Conservation (phyloP, 2,888 invertebrate genomes). For the Drosophila paranaensis region DNA sequence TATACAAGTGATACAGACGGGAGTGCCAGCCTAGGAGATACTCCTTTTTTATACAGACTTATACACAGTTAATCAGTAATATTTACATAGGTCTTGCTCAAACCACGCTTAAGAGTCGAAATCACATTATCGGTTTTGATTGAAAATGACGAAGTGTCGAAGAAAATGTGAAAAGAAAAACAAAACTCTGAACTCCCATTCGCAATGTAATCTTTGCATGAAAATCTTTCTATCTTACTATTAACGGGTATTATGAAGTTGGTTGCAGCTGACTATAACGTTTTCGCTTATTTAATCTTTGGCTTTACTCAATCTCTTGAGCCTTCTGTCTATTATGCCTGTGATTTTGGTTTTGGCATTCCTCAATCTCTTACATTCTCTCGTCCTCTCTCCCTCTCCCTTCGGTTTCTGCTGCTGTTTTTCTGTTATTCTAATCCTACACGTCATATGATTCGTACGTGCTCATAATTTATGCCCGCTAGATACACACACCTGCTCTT, state of each 20-base stretch:
- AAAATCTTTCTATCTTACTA: neutral
- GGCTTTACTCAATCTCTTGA: neutral
- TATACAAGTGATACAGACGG: no score
- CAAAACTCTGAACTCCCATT: neutral
- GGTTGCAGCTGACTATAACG: neutral
- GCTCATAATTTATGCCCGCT: conserved; percentile 67
- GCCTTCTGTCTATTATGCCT: neutral
- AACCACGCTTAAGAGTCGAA: no score
- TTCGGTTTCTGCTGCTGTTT: conserved; percentile 21
- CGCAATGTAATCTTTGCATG: no score
- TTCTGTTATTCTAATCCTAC: conserved; percentile 64
- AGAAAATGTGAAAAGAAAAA: no score
- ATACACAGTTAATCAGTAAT: no score
- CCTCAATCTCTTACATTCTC: conserved; percentile 7
- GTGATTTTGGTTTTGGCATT: conserved; percentile 41
- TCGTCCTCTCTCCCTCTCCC: neutral
- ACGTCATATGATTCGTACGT: conserved; percentile 57
- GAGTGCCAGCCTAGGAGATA: no score
- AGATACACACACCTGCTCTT: conserved; percentile 51
- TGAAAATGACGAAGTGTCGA: no score
- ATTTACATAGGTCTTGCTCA: no score
- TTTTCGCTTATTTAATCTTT: neutral
- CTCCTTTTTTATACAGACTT: no score
- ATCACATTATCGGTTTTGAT: no score
- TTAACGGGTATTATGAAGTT: neutral